These are phyloP conservation scores for Xestoiulus laeticollis DNA, from an alignment of 2,888 invertebrate species.

Conservation along the genomic window DNA sequence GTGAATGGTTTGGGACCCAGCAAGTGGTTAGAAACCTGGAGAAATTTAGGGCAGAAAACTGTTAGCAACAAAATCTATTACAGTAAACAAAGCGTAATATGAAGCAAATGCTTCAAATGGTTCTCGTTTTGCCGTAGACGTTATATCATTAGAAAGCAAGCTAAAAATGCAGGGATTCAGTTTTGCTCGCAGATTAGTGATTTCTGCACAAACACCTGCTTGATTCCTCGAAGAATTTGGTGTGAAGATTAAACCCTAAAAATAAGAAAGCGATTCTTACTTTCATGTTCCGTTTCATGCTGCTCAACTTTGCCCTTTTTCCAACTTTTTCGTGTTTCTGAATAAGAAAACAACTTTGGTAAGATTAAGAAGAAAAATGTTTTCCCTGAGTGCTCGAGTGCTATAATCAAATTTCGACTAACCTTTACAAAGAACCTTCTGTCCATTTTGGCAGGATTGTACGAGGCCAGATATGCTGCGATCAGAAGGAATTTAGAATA, in stretches of 20 bases:
- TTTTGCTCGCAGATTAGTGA: too few species aligned
- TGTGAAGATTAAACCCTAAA: too few species aligned
- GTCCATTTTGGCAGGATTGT: slow-evolving; percentile 89
- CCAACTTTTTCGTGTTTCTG: slow-evolving; percentile 44
- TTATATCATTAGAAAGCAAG: not conserved
- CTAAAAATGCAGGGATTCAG: too few species aligned
- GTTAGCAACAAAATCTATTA: not conserved
- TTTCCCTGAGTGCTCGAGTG: not conserved
- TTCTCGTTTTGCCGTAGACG: not conserved
- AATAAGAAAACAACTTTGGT: not conserved
- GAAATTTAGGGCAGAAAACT: slow-evolving; percentile 4
- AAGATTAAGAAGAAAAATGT: too few species aligned
- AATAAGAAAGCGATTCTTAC: not conserved
- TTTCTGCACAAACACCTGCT: too few species aligned
- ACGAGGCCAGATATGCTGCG: slow-evolving; percentile 90
- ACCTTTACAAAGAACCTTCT: slow-evolving; percentile 84
- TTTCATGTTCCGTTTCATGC: not conserved
- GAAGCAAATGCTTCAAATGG: not conserved
- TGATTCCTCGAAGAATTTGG: too few species aligned
- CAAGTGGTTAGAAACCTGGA: slow-evolving; percentile 69
- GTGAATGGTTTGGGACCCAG: slow-evolving; percentile 86
- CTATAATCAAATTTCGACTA: not conserved
- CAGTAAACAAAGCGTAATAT: not conserved
- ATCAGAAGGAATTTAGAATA: slow-evolving; percentile 90
- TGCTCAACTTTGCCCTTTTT: slow-evolving; percentile 43